Conservation (phyloP, 2,113 vertebrate genomes). For the Donacobius atricapilla region DNA sequence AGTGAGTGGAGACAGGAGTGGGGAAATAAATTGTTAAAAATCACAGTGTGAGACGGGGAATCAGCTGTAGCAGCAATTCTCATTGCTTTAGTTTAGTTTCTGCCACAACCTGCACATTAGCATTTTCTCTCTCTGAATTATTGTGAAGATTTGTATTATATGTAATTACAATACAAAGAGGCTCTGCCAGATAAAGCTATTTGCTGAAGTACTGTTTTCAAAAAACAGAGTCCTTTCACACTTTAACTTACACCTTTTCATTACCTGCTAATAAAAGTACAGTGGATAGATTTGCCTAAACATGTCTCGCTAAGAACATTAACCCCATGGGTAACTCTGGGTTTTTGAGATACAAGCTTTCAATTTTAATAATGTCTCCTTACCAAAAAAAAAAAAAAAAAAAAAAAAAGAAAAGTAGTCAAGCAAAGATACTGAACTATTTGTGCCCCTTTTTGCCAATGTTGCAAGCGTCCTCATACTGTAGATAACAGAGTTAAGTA, state of each 20-base stretch:
- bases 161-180: conserved; percentile 66
- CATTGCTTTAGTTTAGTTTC: conserved; percentile 56
- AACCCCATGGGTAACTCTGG: conserved; percentile 48
- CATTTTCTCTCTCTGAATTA: conserved; percentile 51
- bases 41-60: conserved; percentile 32
- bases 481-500: conserved; percentile 81
- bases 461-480: conserved; percentile 58
- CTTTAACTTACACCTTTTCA: conserved; percentile 72
- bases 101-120: conserved; percentile 34
- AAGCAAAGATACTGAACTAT: not conserved
- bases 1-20: conserved; percentile 16
- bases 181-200: conserved; percentile 56
- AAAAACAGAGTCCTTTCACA: conserved; percentile 67
- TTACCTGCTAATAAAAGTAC: conserved; percentile 72
- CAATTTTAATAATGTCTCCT: conserved; percentile 21
- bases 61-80: conserved; percentile 42
- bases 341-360: conserved; percentile 34
- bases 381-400: not conserved
- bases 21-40: conserved; percentile 47
- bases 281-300: conserved; percentile 66
- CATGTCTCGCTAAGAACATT: conserved; percentile 56
- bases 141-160: conserved; percentile 60
- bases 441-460: conserved; percentile 27
- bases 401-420: not conserved
- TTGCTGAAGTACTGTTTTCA: conserved; percentile 66